These are phyloP conservation scores for Lycaena phlaeas DNA, from an alignment of 2,888 invertebrate species.

Conservation along the genomic window DNA sequence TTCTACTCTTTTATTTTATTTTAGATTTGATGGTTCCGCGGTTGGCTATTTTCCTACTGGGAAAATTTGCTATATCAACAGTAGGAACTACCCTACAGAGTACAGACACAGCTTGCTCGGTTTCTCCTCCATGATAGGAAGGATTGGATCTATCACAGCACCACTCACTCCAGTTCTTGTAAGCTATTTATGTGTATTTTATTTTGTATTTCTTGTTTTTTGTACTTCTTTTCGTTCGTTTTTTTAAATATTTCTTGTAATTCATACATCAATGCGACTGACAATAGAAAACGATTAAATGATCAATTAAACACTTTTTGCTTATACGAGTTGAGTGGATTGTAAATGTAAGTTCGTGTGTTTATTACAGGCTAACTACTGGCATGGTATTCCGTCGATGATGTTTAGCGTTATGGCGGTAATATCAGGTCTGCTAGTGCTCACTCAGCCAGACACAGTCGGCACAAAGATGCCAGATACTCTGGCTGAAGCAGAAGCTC, in stretches of 20 bases:
- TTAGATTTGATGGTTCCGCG: slow-evolving; percentile 14
- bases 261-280: too few relatives aligned
- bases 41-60: slow-evolving; percentile 17
- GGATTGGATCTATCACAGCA: slow-evolving; percentile 75
- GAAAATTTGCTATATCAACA: slow-evolving; percentile 69
- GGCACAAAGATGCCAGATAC: slow-evolving; percentile 74
- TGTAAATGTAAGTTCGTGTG: too few relatives aligned
- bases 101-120: slow-evolving; percentile 73
- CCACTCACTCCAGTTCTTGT: slow-evolving; percentile 75
- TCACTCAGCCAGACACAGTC: slow-evolving; percentile 75
- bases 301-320: too few relatives aligned
- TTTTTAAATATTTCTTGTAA: too few relatives aligned
- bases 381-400: slow-evolving; percentile 57
- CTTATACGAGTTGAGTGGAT: too few relatives aligned
- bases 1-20: slow-evolving; percentile 6
- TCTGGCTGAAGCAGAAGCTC: slow-evolving; percentile 69
- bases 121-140: slow-evolving; percentile 75
- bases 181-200: too few relatives aligned
- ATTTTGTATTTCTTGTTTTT: too few relatives aligned
- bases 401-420: slow-evolving; percentile 68
- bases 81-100: slow-evolving; percentile 76
- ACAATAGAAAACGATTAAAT: too few relatives aligned
- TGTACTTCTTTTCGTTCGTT: too few relatives aligned
- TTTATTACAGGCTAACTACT: slow-evolving; percentile 39
- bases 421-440: slow-evolving; percentile 61